Conservation (phyloP, 2,113 vertebrate species). For the Limnothrissa miodon region DNA sequence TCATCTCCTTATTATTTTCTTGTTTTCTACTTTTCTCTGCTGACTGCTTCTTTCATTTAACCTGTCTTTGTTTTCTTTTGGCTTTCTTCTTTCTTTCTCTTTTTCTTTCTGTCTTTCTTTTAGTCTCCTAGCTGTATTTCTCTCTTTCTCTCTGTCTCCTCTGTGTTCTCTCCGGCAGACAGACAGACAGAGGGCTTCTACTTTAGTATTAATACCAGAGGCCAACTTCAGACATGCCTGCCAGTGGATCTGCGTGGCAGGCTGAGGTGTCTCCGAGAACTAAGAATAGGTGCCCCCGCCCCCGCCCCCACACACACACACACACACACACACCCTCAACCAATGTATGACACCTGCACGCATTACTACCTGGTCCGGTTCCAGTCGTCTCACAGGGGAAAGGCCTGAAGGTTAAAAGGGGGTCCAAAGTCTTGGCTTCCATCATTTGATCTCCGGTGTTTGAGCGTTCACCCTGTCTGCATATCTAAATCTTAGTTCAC, state of each 20-base stretch:
- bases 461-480: neutral
- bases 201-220: slow-evolving; percentile 33
- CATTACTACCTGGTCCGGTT: neutral
- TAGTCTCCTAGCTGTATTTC: neutral
- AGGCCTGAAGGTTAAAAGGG: too few species aligned
- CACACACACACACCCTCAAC: neutral
- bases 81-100: neutral
- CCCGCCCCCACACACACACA: neutral
- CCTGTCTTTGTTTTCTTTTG: too few species aligned
- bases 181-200: neutral
- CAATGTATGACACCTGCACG: neutral
- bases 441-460: neutral
- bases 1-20: too few species aligned
- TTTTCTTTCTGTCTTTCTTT: neutral
- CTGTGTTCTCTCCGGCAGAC: slow-evolving; percentile 9
- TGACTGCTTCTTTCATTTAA: too few species aligned
- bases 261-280: neutral
- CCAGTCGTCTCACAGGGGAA: neutral
- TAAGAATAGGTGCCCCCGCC: neutral
- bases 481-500: neutral
- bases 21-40: too few species aligned
- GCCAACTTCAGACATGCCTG: slow-evolving; percentile 1
- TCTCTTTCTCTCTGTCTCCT: slow-evolving; percentile 9
- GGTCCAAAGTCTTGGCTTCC: neutral
- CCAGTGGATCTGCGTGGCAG: neutral